Conservation (phyloP, 2,888 invertebrate species). For the Leptothorax acervorum region DNA sequence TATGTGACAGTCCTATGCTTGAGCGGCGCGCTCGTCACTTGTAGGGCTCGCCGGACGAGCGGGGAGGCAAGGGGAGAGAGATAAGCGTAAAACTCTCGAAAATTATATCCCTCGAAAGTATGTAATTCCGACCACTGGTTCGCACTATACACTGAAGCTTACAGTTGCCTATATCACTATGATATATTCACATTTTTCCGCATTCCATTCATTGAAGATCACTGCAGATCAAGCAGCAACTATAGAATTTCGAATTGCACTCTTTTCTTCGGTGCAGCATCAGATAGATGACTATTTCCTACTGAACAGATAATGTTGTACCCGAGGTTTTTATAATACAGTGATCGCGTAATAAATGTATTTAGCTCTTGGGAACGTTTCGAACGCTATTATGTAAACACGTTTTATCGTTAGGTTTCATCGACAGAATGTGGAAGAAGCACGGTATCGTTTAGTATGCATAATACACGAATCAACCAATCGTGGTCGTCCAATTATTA, state of each 20-base stretch:
- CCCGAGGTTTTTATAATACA: not conserved
- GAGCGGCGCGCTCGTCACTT: no score
- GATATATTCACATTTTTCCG: not conserved
- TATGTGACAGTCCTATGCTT: no score
- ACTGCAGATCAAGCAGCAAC: not conserved
- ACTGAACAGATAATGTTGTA: not conserved
- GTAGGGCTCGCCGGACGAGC: no score
- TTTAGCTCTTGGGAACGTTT: not conserved
- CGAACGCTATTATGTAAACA: not conserved
- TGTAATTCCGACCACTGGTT: not conserved
- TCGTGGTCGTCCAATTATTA: not conserved
- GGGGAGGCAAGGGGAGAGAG: no score
- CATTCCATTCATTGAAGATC: not conserved
- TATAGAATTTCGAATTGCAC: not conserved
- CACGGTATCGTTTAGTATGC: not conserved
- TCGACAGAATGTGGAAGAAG: not conserved
- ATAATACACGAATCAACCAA: not conserved
- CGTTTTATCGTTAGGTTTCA: not conserved
- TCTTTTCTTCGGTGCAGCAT: not conserved
- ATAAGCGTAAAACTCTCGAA: no score
- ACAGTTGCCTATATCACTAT: not conserved
- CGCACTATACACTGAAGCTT: not conserved
- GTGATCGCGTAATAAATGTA: not conserved
- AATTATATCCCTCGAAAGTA: no score
- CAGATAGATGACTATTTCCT: not conserved